phyloP scores from a whole-genome alignment of 2,888 invertebrate species.

The Tuberolachnus salignus region DNA sequence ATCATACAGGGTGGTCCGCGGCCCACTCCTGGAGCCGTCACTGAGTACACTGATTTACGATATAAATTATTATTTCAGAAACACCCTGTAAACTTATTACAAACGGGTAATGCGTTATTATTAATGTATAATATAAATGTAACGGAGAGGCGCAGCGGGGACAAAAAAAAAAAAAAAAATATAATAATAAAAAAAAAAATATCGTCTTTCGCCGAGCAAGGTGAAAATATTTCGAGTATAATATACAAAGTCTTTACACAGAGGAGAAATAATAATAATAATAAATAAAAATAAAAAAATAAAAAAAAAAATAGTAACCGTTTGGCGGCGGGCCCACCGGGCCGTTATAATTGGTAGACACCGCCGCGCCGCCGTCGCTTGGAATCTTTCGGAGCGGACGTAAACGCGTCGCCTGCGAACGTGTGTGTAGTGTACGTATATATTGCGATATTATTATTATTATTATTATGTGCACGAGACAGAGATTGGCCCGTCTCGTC shows the following conservation, averaged over 20 bases:
- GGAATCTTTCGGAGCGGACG: slow-evolving; percentile 38
- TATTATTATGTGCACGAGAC: slow-evolving; percentile 4
- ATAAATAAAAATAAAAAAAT: background rate
- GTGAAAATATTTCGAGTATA: slow-evolving; percentile 16
- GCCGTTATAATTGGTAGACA: slow-evolving; percentile 51
- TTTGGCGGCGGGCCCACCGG: slow-evolving; percentile 44
- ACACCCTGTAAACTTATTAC: background rate
- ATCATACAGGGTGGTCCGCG: no score
- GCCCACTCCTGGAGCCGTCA: no score
- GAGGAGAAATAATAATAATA: slow-evolving; percentile 12
- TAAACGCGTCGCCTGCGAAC: slow-evolving; percentile 23
- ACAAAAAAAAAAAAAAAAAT: slow-evolving; percentile 14
- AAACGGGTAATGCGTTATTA: slow-evolving; percentile 9
- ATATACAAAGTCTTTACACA: slow-evolving; percentile 11
- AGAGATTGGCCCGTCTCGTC: background rate
- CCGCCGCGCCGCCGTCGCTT: slow-evolving; percentile 17
- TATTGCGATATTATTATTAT: background rate
- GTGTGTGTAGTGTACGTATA: background rate
- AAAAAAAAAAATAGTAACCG: no score
- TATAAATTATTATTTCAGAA: no score
- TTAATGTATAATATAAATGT: background rate
- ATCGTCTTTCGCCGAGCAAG: background rate
- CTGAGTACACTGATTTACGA: no score
- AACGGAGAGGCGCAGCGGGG: background rate
- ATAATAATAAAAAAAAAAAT: no score